phyloP scores from a whole-genome alignment of 2,888 invertebrate genomes.

The Meghimatium bilineatum region DNA sequence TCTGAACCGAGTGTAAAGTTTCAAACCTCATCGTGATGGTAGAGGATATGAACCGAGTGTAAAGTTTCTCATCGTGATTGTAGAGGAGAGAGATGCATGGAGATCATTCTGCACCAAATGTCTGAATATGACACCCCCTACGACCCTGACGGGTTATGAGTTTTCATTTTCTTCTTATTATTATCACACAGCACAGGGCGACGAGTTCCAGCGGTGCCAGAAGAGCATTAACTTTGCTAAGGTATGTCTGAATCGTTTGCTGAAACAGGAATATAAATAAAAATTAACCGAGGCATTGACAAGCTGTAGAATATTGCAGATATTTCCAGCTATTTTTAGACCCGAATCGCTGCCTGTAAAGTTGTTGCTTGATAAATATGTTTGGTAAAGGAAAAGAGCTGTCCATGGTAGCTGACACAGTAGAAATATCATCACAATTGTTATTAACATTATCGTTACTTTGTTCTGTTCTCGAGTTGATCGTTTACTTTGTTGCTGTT shows the following conservation, averaged over 20 bases:
- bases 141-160: too few species aligned
- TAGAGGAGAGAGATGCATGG: too few species aligned
- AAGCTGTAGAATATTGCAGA: conserved; percentile 84
- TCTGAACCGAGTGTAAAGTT: too few species aligned
- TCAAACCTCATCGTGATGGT: too few species aligned
- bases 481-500: conserved; percentile 45
- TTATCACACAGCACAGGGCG: background rate
- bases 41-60: too few species aligned
- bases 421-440: conserved; percentile 86
- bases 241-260: conserved; percentile 83
- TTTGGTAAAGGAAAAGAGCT: conserved; percentile 80
- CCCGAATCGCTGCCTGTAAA: conserved; percentile 52
- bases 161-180: too few species aligned
- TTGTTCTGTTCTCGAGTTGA: conserved; percentile 77
- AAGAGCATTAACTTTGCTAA: conserved; percentile 45
- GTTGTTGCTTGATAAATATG: conserved; percentile 60
- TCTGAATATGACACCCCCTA: too few species aligned
- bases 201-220: conserved; percentile 32
- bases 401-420: conserved; percentile 86
- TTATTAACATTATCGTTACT: conserved; percentile 86
- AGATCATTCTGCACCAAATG: too few species aligned
- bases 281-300: conserved; percentile 88
- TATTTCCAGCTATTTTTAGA: conserved; percentile 81
- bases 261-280: conserved; percentile 86
- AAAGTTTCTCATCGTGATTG: too few species aligned